These are phyloP conservation scores for Portevinia maculata DNA, from an alignment of 2,888 invertebrate genomes.

Conservation along the genomic window DNA sequence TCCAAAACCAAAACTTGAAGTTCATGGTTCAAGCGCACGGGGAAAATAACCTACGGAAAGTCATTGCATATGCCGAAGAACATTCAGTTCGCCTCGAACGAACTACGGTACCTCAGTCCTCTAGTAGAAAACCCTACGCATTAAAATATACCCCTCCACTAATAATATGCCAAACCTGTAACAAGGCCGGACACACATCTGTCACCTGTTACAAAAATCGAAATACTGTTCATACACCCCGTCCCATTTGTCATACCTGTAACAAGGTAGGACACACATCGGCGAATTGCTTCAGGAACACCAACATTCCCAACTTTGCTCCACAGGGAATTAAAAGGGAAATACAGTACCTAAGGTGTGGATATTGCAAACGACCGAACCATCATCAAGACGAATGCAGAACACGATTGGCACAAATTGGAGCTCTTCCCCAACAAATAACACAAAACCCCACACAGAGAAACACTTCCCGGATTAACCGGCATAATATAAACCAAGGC, in stretches of 20 bases:
- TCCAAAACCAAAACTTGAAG: conserved; percentile 3
- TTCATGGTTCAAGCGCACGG: conserved; percentile 6
- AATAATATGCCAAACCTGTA: not conserved
- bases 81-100: not conserved
- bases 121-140: too few relatives aligned
- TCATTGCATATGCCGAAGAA: conserved; percentile 6
- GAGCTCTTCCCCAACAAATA: not conserved
- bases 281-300: conserved; percentile 1
- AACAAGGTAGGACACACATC: too few relatives aligned
- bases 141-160: too few relatives aligned
- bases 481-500: not conserved
- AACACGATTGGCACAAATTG: not conserved
- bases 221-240: not conserved
- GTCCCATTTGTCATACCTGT: too few relatives aligned
- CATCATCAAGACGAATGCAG: not conserved
- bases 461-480: not conserved
- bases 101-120: not conserved
- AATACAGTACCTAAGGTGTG: not conserved
- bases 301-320: not conserved
- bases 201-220: not conserved
- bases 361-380: not conserved
- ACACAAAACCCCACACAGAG: not conserved
- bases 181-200: too few relatives aligned
- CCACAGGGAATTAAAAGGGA: conserved; percentile 2
- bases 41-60: not conserved